These are phyloP conservation scores for Danaus chrysippus DNA, from an alignment of 2,888 invertebrate genomes.

Conservation along the genomic window DNA sequence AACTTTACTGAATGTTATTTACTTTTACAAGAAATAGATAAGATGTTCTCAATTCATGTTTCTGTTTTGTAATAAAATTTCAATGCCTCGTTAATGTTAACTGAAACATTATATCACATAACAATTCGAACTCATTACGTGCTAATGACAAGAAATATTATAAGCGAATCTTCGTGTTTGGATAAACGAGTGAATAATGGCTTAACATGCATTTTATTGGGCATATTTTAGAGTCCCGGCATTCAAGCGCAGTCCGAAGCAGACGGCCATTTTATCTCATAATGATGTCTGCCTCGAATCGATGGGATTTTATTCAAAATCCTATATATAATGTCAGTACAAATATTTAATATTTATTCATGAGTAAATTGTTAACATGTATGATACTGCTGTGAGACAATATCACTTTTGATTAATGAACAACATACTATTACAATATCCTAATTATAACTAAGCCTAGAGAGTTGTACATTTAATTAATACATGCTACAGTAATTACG, in stretches of 20 bases:
- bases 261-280: conserved; percentile 27
- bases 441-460: no score
- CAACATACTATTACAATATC: no score
- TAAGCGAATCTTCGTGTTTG: neutral
- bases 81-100: no score
- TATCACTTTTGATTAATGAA: no score
- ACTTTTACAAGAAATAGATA: no score
- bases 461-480: no score
- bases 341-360: conserved; percentile 15
- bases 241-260: conserved; percentile 27
- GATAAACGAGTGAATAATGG: conserved; percentile 6
- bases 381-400: no score
- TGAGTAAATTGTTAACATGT: no score
- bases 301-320: conserved; percentile 22
- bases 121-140: neutral
- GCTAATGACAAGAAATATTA: neutral
- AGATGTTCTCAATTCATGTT: no score
- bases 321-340: conserved; percentile 25
- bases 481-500: no score
- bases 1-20: no score
- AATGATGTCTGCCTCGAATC: conserved; percentile 29
- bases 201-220: conserved; percentile 23
- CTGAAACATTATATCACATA: neutral
- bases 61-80: no score
- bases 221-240: conserved; percentile 15